Percentiles rank a stretch among this genome's conserved stretches.
Evolutionary conservation across 1,140 invertebrate species (phyloP).

Genomic region (Drosophila teissieri): DNA sequence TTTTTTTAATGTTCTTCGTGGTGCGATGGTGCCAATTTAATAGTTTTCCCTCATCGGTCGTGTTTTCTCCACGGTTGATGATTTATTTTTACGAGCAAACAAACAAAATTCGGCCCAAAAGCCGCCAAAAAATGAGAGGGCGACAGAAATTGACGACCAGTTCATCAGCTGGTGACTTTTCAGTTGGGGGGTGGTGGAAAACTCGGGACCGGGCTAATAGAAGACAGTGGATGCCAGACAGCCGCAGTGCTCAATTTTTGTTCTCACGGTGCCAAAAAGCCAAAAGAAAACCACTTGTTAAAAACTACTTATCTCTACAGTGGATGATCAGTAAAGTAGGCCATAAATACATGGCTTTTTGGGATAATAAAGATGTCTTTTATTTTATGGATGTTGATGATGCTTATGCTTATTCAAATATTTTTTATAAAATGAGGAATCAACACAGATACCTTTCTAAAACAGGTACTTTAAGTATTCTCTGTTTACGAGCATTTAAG

Average conservation of each 20-base stretch:
- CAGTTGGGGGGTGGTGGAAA: slow-evolving; percentile 1
- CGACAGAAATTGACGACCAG: slow-evolving; percentile 21
- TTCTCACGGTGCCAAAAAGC: slow-evolving; percentile 54
- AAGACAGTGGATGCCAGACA: slow-evolving; percentile 24
- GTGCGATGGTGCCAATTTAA: slow-evolving; percentile 26
- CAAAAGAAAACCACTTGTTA: slow-evolving; percentile 70
- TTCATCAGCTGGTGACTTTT: slow-evolving; percentile 27
- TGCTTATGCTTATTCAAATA: no score
- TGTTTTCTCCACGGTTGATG: slow-evolving; percentile 24
- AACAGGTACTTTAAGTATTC: no score
- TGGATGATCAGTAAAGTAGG: background rate
- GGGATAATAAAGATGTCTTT: no score
- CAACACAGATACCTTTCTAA: no score
- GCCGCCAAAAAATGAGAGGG: slow-evolving; percentile 25
- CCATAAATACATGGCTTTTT: background rate
- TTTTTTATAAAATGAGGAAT: no score
- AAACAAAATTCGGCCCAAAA: slow-evolving; percentile 48
- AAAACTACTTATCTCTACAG: slow-evolving; percentile 23
- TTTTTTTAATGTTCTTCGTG: slow-evolving; percentile 21
- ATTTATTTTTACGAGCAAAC: slow-evolving; percentile 63
- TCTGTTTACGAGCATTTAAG: background rate
- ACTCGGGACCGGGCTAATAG: slow-evolving; percentile 3
- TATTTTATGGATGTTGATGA: no score
- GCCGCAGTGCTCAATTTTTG: slow-evolving; percentile 42
- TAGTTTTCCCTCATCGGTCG: slow-evolving; percentile 30